Conservation (phyloP, 1,140 invertebrate genomes). For the Drosophila tristis region DNA sequence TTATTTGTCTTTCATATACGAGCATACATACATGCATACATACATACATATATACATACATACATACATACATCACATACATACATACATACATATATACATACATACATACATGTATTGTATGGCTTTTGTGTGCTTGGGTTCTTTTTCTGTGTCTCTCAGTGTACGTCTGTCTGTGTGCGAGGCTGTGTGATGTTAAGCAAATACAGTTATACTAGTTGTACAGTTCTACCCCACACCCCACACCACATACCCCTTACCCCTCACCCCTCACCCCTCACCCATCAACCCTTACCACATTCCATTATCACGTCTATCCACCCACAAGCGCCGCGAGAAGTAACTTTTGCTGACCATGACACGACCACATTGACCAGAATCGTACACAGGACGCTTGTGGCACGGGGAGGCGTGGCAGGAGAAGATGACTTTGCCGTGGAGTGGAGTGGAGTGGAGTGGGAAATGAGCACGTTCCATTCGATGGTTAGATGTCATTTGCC, state of each 20-base stretch:
- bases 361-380: slow-evolving; percentile 51
- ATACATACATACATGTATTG: slow-evolving; percentile 14
- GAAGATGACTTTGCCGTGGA: neutral
- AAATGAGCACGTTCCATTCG: slow-evolving; percentile 56
- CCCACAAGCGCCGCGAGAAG: slow-evolving; percentile 40
- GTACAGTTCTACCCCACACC: slow-evolving; percentile 1
- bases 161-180: slow-evolving; percentile 11
- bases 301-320: neutral
- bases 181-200: slow-evolving; percentile 43
- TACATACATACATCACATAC: slow-evolving; percentile 21
- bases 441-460: no score
- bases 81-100: slow-evolving; percentile 32
- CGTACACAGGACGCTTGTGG: neutral
- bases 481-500: slow-evolving; percentile 58
- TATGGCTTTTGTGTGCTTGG: slow-evolving; percentile 4
- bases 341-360: slow-evolving; percentile 77
- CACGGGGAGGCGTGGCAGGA: slow-evolving; percentile 3
- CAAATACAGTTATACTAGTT: slow-evolving; percentile 67
- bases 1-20: slow-evolving; percentile 2
- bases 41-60: slow-evolving; percentile 39
- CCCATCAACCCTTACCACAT: slow-evolving; percentile 6
- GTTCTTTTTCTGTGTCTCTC: slow-evolving; percentile 14
- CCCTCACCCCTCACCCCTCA: neutral
- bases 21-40: slow-evolving; percentile 4
- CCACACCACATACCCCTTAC: neutral